Evolutionary conservation across 2,888 invertebrate species (phyloP), one percentile per base, ranked within the genome.

Genomic region (Lochmaea crataegi): DNA sequence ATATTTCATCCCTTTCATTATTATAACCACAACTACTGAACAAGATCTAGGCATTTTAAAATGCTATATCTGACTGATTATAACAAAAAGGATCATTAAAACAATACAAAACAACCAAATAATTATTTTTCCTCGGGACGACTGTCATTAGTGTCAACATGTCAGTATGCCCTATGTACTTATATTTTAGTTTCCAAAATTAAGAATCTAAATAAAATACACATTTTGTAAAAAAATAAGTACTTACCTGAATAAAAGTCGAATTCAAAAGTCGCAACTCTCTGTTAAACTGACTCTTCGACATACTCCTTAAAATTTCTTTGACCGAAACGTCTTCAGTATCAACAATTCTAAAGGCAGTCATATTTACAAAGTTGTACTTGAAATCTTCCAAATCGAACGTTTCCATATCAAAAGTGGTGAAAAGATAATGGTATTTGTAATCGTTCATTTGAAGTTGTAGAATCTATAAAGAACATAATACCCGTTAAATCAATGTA

Each of bases 381-480:
- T 92, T 91, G 87, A 93, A 94, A 84, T 92, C 92, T 84, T 92
- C 92, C 77, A 92, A 87, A 84, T 92, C 91, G 84, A 91, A 91
- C 75, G 91, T 90, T 84, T 92, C 91, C 80, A 92, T 89, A 85
- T 92, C 86, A 84, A 92, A 90, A 65, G 92, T 92, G 32, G 94
- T 94, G 82, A 95, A 94, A 75, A 94, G 89, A 86, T 94, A 95
- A 85, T 95, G 94, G 84, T 94, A 94, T 84, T 93, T 93, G 87
- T 94, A 94, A 83, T 94, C 94, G 85, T 94, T 93, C 94, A 95
- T 94, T 87, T 94, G 93, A 16, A 94, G 89, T 84, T 94, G 92
- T 71, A 94, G 87, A 76, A 94, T 93, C 94, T 94, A 88, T 16
- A 88, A 87, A 60, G 11, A 32, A 18, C 26, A 32, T 4, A 5